phyloP scores from a whole-genome alignment of 2,797 vertebrate genomes.

The Phyllotis vaccarum region DNA sequence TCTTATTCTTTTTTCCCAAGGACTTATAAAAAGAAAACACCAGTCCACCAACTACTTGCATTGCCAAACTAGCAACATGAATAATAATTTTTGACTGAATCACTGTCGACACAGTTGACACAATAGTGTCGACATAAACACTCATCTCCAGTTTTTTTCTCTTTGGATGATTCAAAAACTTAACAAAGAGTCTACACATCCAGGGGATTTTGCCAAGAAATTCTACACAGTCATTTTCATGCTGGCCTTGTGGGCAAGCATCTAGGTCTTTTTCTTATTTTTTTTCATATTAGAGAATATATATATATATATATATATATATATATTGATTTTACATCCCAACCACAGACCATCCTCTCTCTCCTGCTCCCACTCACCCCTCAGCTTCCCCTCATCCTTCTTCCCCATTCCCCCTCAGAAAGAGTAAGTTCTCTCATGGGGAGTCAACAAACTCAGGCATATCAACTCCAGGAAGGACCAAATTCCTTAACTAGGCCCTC shows the following conservation, averaged over 20 bases:
- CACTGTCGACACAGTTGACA: slow-evolving; percentile 68
- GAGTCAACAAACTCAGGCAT: too few species aligned
- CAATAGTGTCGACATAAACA: slow-evolving; percentile 71
- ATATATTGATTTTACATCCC: too few species aligned
- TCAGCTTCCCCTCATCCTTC: too few species aligned
- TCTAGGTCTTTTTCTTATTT: not conserved
- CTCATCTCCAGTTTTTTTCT: slow-evolving; percentile 71
- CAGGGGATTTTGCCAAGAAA: slow-evolving; percentile 71
- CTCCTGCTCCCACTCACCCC: too few species aligned
- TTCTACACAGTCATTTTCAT: slow-evolving; percentile 69
- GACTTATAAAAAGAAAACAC: slow-evolving; percentile 71
- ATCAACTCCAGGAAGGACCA: too few species aligned
- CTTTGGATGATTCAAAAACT: slow-evolving; percentile 74
- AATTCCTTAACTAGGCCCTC: too few species aligned
- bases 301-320: not conserved
- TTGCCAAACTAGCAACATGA: slow-evolving; percentile 75
- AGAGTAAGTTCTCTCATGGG: too few species aligned
- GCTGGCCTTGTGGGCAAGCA: slow-evolving; percentile 44
- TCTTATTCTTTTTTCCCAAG: slow-evolving; percentile 46
- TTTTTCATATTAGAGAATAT: slow-evolving; percentile 64
- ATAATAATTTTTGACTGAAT: slow-evolving; percentile 77
- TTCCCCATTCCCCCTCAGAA: too few species aligned
- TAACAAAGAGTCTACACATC: slow-evolving; percentile 66
- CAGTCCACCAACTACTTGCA: slow-evolving; percentile 29
- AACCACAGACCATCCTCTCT: too few species aligned